These are phyloP conservation scores for Apoderus coryli DNA, from an alignment of 2,888 invertebrate genomes.

Conservation along the genomic window DNA sequence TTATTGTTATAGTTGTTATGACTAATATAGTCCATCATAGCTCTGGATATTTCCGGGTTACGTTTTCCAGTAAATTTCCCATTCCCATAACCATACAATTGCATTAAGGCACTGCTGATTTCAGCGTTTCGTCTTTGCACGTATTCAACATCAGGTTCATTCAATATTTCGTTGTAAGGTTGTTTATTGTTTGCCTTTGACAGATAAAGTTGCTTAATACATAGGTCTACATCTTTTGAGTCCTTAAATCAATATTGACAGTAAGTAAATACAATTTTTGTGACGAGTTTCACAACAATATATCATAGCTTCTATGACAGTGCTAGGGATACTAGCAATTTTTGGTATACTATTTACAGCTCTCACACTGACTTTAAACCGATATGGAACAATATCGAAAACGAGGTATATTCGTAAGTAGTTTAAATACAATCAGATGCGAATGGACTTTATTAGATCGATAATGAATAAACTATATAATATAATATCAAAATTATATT, in stretches of 20 bases:
- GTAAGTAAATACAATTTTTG: too few species aligned
- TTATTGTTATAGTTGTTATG: too few species aligned
- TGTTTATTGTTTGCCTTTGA: too few species aligned
- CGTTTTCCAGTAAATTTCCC: constrained; percentile 11
- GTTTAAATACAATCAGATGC: not conserved
- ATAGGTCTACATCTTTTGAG: too few species aligned
- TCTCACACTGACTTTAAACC: constrained; percentile 25
- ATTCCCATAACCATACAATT: constrained; percentile 12
- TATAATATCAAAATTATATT: too few species aligned
- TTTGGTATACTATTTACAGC: constrained; percentile 37
- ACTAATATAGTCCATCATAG: constrained; percentile 11
- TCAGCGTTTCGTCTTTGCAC: constrained; percentile 13
- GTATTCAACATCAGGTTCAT: not conserved
- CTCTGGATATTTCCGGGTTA: constrained; percentile 12
- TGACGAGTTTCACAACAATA: constrained; percentile 47
- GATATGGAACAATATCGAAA: constrained; percentile 22
- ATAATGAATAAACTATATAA: too few species aligned
- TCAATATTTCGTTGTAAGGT: too few species aligned
- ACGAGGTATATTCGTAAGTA: constrained; percentile 14
- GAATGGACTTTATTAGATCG: too few species aligned
- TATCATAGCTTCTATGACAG: constrained; percentile 38
- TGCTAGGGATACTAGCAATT: constrained; percentile 37
- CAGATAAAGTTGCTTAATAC: too few species aligned
- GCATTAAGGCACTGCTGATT: constrained; percentile 14
- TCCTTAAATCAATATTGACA: too few species aligned